Conservation (phyloP, 2,797 vertebrate species). For the Eulemur rubriventer region DNA sequence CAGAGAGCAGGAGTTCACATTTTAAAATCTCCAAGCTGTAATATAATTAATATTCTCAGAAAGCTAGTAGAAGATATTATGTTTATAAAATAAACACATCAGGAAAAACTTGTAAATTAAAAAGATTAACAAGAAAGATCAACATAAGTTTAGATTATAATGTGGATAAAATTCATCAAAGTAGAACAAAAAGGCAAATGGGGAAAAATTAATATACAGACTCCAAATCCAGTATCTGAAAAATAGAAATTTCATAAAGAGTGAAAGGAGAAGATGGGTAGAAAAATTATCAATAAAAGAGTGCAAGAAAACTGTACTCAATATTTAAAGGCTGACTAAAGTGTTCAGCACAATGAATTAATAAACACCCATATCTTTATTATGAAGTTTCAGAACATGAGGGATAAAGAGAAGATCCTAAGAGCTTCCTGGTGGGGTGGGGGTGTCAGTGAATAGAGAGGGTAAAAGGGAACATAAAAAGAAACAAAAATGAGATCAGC, state of each 20-base stretch:
- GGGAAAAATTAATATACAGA: background rate
- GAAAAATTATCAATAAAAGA: background rate
- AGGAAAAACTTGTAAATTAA: background rate
- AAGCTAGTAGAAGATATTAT: background rate
- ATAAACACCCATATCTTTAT: background rate
- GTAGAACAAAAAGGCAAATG: background rate
- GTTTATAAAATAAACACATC: background rate
- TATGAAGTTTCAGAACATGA: background rate
- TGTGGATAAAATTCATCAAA: background rate
- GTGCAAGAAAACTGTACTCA: background rate
- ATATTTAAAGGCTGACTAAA: background rate
- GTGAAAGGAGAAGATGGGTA: background rate
- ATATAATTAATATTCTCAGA: background rate
- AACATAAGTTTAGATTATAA: background rate
- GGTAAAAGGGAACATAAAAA: background rate
- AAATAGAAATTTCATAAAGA: background rate
- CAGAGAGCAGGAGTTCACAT: background rate
- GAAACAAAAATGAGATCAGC: background rate
- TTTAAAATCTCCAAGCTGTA: background rate
- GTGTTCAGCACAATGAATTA: background rate
- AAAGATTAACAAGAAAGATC: background rate
- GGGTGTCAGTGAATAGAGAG: background rate
- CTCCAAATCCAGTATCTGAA: background rate
- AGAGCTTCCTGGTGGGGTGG: background rate
- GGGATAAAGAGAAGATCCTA: background rate